Percentiles rank a stretch among this genome's conserved stretches.
These are phyloP conservation scores for Ephialtes manifestator DNA, from an alignment of 2,888 invertebrate species.

Conservation along the genomic window DNA sequence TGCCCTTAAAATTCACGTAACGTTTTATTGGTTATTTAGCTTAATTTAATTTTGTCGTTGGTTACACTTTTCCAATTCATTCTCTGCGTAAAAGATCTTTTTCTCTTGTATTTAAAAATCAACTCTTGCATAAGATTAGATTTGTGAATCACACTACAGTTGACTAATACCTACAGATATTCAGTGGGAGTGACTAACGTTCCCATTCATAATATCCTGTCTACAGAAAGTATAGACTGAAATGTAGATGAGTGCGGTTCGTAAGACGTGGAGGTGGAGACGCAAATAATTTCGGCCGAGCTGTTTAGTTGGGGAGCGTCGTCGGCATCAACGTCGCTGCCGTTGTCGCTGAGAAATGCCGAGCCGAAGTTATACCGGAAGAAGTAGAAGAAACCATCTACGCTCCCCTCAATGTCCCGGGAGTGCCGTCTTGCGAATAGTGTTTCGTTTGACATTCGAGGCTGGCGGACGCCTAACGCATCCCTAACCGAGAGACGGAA, in stretches of 20 bases:
- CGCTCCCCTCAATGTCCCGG: conserved; percentile 14
- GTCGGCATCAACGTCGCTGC: not conserved
- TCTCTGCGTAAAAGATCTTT: too few species aligned
- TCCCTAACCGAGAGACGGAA: conserved; percentile 31
- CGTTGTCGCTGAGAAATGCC: not conserved
- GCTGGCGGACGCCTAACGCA: conserved; percentile 22
- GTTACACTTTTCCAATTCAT: too few species aligned
- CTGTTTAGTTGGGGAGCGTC: not conserved
- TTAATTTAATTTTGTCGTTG: too few species aligned
- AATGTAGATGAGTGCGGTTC: not conserved
- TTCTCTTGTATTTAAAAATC: too few species aligned
- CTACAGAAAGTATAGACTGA: not conserved
- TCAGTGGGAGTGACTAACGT: not conserved
- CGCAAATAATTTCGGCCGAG: conserved; percentile 13
- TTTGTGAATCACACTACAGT: not conserved
- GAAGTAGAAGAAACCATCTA: conserved; percentile 1
- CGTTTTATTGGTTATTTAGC: too few species aligned
- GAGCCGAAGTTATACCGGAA: conserved; percentile 5
- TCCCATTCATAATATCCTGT: not conserved
- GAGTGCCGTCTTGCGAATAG: conserved; percentile 25
- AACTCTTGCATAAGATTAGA: not conserved
- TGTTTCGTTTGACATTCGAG: conserved; percentile 36
- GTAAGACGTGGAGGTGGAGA: not conserved
- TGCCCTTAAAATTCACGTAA: too few species aligned
- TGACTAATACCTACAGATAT: not conserved